phyloP scores from a whole-genome alignment of 2,888 invertebrate species.

The Heliconius hortense region DNA sequence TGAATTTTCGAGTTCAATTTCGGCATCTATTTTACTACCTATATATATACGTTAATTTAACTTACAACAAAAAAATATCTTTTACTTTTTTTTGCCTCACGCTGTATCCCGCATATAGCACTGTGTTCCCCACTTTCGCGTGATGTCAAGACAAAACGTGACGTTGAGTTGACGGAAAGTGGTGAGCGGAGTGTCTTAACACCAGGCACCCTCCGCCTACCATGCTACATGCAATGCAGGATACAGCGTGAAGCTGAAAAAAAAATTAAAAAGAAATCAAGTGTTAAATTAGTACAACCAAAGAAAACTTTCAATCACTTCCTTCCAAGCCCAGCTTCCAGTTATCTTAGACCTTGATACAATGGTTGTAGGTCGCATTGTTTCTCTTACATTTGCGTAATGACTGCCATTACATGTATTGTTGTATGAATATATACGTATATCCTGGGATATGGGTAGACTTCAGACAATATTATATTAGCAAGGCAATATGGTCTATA shows the following conservation, averaged over 20 bases:
- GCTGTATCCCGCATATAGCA: too few relatives aligned
- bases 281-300: neutral
- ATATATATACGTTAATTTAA: too few relatives aligned
- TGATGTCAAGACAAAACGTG: too few relatives aligned
- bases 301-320: neutral
- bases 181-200: neutral
- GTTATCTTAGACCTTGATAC: slow-evolving; percentile 35
- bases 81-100: too few relatives aligned
- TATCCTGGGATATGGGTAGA: neutral
- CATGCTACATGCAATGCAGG: neutral
- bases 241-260: neutral
- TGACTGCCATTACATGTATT: slow-evolving; percentile 47
- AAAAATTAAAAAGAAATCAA: neutral
- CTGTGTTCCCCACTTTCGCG: too few relatives aligned
- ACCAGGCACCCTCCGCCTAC: neutral
- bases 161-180: too few relatives aligned
- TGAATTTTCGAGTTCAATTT: too few relatives aligned
- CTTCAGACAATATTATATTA: slow-evolving; percentile 4
- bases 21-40: too few relatives aligned
- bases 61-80: too few relatives aligned
- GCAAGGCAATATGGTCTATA: neutral
- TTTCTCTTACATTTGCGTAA: slow-evolving; percentile 48
- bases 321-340: slow-evolving; percentile 21
- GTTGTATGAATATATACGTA: slow-evolving; percentile 34
- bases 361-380: slow-evolving; percentile 42